Conservation (phyloP, 2,113 vertebrate species). For the Emydocephalus ijimae region DNA sequence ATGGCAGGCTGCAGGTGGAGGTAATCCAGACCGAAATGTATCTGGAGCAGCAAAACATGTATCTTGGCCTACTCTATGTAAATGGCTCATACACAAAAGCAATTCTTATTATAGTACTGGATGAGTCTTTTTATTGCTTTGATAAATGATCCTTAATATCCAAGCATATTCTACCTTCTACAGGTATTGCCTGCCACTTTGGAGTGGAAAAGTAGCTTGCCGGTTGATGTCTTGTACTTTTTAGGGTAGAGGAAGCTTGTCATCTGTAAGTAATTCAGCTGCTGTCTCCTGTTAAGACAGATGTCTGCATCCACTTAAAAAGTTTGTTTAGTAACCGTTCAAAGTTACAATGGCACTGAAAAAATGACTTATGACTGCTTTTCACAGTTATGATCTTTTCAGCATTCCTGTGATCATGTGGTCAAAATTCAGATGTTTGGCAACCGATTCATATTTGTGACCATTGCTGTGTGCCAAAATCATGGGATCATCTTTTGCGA, state of each 20-base stretch:
- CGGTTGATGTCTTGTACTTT: neutral
- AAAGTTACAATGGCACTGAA: no score
- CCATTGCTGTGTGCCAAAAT: no score
- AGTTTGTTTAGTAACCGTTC: no score
- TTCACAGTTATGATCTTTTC: no score
- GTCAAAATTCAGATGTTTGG: no score
- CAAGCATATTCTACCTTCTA: neutral
- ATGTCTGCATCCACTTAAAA: neutral
- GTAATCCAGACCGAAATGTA: neutral
- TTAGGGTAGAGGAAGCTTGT: neutral
- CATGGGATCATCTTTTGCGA: no score
- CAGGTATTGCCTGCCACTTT: neutral
- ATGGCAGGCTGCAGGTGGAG: neutral
- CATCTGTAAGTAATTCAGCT: neutral
- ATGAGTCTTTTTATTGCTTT: neutral
- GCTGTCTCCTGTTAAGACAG: neutral
- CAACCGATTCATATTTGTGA: no score
- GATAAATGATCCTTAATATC: neutral
- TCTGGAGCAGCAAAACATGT: neutral
- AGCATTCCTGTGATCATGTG: no score
- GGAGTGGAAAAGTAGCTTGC: neutral
- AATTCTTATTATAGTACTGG: neutral
- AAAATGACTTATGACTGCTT: no score
- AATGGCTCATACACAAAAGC: neutral
- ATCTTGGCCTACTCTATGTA: neutral